These are phyloP conservation scores for Procavia capensis DNA, from an alignment of 2,113 vertebrate species.

Conservation along the genomic window DNA sequence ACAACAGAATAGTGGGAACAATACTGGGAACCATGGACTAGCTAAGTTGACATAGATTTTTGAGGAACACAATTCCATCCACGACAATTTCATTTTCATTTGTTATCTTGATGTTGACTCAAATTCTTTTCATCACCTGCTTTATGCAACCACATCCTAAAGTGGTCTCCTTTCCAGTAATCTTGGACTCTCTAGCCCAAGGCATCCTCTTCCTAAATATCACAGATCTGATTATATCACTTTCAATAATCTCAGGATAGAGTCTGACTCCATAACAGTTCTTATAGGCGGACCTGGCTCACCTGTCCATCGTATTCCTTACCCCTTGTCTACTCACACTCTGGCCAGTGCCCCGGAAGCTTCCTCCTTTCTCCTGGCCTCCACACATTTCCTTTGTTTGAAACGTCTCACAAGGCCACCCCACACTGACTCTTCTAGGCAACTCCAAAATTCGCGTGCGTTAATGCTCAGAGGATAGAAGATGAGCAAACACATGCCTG, in stretches of 20 bases:
- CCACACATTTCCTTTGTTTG: neutral
- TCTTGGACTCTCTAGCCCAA: neutral
- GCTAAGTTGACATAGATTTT: too few relatives aligned
- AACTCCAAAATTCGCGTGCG: neutral
- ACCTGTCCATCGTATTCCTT: neutral
- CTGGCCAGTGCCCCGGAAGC: neutral
- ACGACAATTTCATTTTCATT: neutral
- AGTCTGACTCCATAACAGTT: neutral
- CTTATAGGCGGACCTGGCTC: neutral
- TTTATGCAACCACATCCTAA: neutral
- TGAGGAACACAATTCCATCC: too few relatives aligned
- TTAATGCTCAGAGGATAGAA: neutral
- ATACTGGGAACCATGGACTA: too few relatives aligned
- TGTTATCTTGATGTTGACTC: neutral
- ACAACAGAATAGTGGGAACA: too few relatives aligned
- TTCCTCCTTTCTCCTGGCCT: neutral
- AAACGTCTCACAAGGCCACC: neutral
- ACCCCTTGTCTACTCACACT: accelerated
- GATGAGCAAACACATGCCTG: neutral
- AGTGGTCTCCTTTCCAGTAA: neutral
- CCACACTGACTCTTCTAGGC: neutral
- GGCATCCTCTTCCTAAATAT: neutral
- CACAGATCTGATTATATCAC: neutral
- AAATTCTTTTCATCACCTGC: neutral
- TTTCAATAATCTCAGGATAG: neutral